phyloP scores from a whole-genome alignment of 2,797 vertebrate genomes.

The Champsocephalus gunnari region DNA sequence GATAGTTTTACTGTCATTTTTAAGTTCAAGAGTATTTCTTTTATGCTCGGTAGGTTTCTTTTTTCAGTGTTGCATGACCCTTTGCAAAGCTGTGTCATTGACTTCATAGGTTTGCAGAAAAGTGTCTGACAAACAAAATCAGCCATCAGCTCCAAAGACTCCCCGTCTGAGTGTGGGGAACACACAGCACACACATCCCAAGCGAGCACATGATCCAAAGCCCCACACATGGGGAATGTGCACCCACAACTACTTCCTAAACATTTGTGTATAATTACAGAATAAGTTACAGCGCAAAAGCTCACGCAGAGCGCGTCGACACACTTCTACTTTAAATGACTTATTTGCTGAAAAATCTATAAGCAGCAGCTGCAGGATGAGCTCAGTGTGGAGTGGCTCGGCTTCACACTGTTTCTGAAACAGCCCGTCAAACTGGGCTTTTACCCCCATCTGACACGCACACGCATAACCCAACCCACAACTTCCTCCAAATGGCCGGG shows the following conservation, averaged over 20 bases:
- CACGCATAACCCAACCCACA: slow-evolving; percentile 37
- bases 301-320: slow-evolving; percentile 45
- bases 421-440: slow-evolving; percentile 63
- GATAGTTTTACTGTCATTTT: too few relatives aligned
- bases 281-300: slow-evolving; percentile 29
- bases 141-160: not conserved
- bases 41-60: too few relatives aligned
- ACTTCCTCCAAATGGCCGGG: slow-evolving; percentile 67
- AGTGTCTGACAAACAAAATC: slow-evolving; percentile 5
- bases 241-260: slow-evolving; percentile 26
- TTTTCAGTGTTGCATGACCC: slow-evolving; percentile 1
- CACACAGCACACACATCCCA: not conserved
- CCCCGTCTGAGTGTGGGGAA: not conserved
- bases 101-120: not conserved
- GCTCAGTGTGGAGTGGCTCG: slow-evolving; percentile 65
- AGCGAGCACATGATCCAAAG: not conserved
- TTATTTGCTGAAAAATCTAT: slow-evolving; percentile 73
- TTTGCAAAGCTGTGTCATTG: slow-evolving; percentile 16
- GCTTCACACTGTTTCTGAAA: slow-evolving; percentile 56
- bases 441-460: slow-evolving; percentile 65
- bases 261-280: slow-evolving; percentile 39
- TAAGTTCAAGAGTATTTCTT: too few relatives aligned
- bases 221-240: slow-evolving; percentile 5
- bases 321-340: slow-evolving; percentile 45
- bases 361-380: slow-evolving; percentile 78